A percentile compares a stretch with the other conserved stretches of the same genome.
These are phyloP conservation scores for Eilema sororculum DNA, from an alignment of 2,888 invertebrate genomes.

Conservation along the genomic window DNA sequence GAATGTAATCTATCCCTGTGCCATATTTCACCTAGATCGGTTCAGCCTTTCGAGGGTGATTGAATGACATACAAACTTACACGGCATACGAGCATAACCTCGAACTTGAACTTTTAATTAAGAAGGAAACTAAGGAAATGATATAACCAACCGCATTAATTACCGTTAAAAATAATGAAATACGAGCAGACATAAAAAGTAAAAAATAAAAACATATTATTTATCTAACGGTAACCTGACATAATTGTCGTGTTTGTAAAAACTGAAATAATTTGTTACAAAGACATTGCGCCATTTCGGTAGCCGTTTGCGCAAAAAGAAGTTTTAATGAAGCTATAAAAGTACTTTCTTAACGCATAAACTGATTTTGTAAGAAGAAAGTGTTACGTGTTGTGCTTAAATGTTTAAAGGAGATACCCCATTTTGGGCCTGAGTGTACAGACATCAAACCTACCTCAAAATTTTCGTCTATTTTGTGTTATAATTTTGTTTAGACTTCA, in stretches of 20 bases:
- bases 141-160: neutral
- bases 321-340: conserved; percentile 39
- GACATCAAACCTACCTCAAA: too few relatives aligned
- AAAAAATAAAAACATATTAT: neutral
- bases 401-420: too few relatives aligned
- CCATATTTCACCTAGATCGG: too few relatives aligned
- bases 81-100: neutral
- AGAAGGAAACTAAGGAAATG: neutral
- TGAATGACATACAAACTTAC: too few relatives aligned
- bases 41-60: too few relatives aligned
- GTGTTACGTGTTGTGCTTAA: conserved; percentile 3
- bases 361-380: conserved; percentile 19
- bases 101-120: neutral
- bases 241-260: too few relatives aligned
- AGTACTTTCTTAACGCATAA: conserved; percentile 31
- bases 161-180: neutral
- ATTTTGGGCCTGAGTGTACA: too few relatives aligned
- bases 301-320: conserved; percentile 18
- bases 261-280: conserved; percentile 26
- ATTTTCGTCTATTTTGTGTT: too few relatives aligned
- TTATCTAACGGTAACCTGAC: neutral
- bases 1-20: too few relatives aligned
- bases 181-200: neutral
- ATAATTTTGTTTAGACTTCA: too few relatives aligned
- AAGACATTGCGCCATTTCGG: conserved; percentile 19